phyloP scores from a whole-genome alignment of 2,888 invertebrate genomes.

The Allacma fusca region DNA sequence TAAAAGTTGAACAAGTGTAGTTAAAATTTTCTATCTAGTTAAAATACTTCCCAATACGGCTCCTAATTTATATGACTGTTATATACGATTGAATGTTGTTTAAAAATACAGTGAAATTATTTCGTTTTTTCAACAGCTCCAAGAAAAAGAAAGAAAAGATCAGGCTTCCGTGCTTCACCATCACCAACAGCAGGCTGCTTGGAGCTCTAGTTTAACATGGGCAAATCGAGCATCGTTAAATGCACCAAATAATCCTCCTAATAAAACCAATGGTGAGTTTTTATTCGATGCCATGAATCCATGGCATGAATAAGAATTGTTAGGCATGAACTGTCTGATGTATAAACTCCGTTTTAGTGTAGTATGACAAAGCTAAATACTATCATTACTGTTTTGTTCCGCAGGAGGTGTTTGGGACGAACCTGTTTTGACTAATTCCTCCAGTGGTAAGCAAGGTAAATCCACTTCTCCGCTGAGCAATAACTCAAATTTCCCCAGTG shows the following conservation, averaged over 20 bases:
- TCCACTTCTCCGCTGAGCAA: conserved; percentile 44
- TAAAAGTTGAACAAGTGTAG: too few species aligned
- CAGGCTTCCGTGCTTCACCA: conserved; percentile 61
- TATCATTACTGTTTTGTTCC: too few species aligned
- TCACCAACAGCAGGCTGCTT: conserved; percentile 53
- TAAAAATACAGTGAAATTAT: too few species aligned
- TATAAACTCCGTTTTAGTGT: too few species aligned
- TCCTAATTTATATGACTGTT: too few species aligned
- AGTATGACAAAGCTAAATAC: too few species aligned
- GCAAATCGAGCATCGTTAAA: conserved; percentile 61
- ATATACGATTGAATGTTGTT: too few species aligned
- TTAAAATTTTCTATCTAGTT: too few species aligned
- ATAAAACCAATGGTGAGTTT: conserved; percentile 52
- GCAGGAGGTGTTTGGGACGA: conserved; percentile 61
- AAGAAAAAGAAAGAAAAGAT: conserved; percentile 70
- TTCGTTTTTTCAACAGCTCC: conserved; percentile 63
- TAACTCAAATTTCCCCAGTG: conserved; percentile 37
- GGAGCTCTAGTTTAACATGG: conserved; percentile 61
- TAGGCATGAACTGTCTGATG: too few species aligned
- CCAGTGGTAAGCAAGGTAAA: conserved; percentile 35
- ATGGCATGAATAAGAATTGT: too few species aligned
- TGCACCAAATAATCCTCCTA: conserved; percentile 61
- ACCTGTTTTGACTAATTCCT: conserved; percentile 25
- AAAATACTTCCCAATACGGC: too few species aligned
- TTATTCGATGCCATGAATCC: too few species aligned